Evolutionary conservation across 2,113 vertebrate species (phyloP), one percentile per base, ranked within the genome.

Genomic region (Rhadina sibilatrix): DNA sequence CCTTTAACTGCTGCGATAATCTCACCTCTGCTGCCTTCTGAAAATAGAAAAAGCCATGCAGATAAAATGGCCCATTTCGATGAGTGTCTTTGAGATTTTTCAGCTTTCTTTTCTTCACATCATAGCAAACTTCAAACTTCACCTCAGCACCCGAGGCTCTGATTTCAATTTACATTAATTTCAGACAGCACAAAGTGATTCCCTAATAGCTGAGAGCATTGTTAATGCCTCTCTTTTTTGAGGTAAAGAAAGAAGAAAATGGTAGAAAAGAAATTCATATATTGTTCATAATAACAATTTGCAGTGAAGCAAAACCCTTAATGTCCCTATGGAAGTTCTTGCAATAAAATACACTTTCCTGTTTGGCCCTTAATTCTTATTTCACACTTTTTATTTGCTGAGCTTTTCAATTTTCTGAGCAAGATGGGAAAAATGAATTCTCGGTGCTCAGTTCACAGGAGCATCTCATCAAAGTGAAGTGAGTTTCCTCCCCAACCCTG

Each of bases 141-240:
- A 70, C 79, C 75, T 83, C 49, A 52, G 56, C 80, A 89, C 49
- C 69, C 15, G 64, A 83, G 83, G 72, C 10, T 1, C 52, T 86
- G 76, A 70, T 91, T 95, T 94, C 84, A 92, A 82, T 95, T 93
- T 94, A 93, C 76, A 79, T 94, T 87, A 31, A 84, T 94, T 93
- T 93, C 76, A 84, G 88, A 81, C 31, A 80, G n/a, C 66, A 77
- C 66, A 64, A 78, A 93, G 68, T 35, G 40, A 87, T 83, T 90
- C n/a, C 44, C n/a, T 83, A 83, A 85, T 83, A 93, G 61, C 49
- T 50, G 31, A 75, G 23, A 92, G 40, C 52, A 79, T 60, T 78
- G 38, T 59, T 60, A 89, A 79, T 3, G 5, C 42, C 38, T 54
- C 18, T 69, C 74, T 57, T 78, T 87, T 70, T 78, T 60, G 21